phyloP scores from a whole-genome alignment of 2,888 invertebrate genomes.

The Cerastoderma edule region DNA sequence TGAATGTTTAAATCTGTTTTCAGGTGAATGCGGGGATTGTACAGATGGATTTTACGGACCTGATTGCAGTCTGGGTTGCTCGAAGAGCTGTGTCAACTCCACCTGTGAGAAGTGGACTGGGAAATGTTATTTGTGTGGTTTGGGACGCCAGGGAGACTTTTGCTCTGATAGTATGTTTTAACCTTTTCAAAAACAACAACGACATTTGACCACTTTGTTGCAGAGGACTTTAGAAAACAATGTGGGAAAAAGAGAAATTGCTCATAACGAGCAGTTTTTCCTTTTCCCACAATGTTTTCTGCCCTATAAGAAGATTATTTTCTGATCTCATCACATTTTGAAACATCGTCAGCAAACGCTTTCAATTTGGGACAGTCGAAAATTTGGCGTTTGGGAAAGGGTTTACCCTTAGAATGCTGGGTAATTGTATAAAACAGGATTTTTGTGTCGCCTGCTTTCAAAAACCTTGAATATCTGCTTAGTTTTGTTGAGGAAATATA shows the following conservation, averaged over 20 bases:
- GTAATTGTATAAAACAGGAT: too few relatives aligned
- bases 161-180: slow-evolving; percentile 46
- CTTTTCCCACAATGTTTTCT: not conserved
- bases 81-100: slow-evolving; percentile 30
- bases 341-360: too few relatives aligned
- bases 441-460: too few relatives aligned
- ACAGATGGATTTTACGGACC: slow-evolving; percentile 25
- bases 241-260: slow-evolving; percentile 3
- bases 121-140: slow-evolving; percentile 27
- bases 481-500: too few relatives aligned
- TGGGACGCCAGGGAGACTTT: slow-evolving; percentile 30
- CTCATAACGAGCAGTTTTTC: not conserved
- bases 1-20: not conserved
- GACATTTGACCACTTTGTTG: too few relatives aligned
- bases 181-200: too few relatives aligned
- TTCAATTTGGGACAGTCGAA: too few relatives aligned
- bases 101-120: slow-evolving; percentile 33
- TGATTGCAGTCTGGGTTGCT: slow-evolving; percentile 24
- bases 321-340: too few relatives aligned
- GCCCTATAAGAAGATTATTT: not conserved
- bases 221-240: not conserved
- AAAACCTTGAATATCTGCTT: too few relatives aligned
- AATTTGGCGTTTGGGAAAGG: too few relatives aligned
- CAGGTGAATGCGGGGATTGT: slow-evolving; percentile 25
- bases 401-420: too few relatives aligned